Base-by-base conservation (phyloP, 2,888 invertebrate species). In the Clivina fossor region DNA sequence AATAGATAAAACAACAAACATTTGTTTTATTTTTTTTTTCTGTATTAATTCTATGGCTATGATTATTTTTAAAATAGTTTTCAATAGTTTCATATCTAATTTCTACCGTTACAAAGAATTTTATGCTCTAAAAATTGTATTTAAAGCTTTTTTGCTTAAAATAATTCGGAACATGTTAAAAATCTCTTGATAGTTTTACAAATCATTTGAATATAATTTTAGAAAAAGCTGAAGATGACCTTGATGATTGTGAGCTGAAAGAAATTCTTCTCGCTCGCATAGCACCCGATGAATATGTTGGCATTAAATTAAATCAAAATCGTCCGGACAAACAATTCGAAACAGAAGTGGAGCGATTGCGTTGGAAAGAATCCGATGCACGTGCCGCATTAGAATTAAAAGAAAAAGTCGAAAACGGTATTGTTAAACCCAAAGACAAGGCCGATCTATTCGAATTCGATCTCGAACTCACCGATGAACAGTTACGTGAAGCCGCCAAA, bases 351-450 rank as follows among this genome's bases (percentile, higher is more conserved):
- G 78, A 81, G 0, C 74, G 80, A 24, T 73, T 81, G 2, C 76
- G 81, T 44, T 88, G 86, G 82, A 81, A 85, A 59, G 82, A 82
- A 61, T 78, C 80, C 16, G 79, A 83, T 0, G 83, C 83, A 0
- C 74, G 78, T 30, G 82, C 83, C 44, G 81, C 84, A 1, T 69
- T 84, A 58, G 80, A 79, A 3, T 66, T 88, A 2, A 88, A 85
- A 68, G 71, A 76, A 26, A 79, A 82, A 60, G 38, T 63, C 16
- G 62, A 62, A 58, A 50, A 56, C 16, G 62, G 63, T 43, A 38
- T 19, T 11, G 47, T 51, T 15, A 56, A 57, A 30, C 54, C 58
- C 2, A 60, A 62, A 41, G 59, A 61, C 26, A 59, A 63, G 32
- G 59, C 62, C 8, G 48, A 61, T 56, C 13, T 58, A 19, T 57